A percentile compares a stretch with the other conserved stretches of the same genome.
These are phyloP conservation scores for Tetrao urogallus DNA, from an alignment of 2,113 vertebrate genomes.

Conservation along the genomic window DNA sequence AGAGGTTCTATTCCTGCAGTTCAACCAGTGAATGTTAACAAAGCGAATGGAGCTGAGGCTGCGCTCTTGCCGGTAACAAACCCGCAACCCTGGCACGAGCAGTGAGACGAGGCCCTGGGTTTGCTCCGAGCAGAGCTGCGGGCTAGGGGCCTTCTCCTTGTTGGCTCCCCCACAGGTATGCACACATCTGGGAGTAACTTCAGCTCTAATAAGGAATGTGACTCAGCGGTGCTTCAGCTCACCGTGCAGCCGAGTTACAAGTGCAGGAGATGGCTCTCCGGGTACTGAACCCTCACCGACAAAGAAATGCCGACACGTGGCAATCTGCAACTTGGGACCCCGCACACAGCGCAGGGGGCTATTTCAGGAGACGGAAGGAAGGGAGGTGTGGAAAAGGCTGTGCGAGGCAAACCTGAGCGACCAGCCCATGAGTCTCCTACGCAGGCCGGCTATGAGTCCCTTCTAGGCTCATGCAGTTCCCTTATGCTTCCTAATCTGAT, in stretches of 20 bases:
- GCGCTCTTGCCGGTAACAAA: neutral
- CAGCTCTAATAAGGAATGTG: rapidly evolving
- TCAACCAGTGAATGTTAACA: neutral
- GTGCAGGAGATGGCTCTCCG: neutral
- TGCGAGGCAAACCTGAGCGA: neutral
- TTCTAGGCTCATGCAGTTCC: neutral
- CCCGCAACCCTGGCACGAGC: neutral
- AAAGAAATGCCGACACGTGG: neutral
- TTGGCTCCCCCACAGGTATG: neutral
- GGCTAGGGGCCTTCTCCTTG: neutral
- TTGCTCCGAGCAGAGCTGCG: neutral
- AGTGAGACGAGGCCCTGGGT: neutral
- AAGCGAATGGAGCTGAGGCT: neutral
- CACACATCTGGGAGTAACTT: neutral
- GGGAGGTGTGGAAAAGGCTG: neutral
- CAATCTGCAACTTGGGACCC: neutral
- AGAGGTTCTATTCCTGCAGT: neutral
- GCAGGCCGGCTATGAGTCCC: neutral
- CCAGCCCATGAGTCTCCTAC: neutral
- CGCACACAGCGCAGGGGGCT: rapidly evolving
- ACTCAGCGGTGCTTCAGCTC: neutral
- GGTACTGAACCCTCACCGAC: neutral
- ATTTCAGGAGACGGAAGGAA: neutral
- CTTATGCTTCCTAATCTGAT: neutral
- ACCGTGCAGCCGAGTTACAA: neutral